Percentiles rank a stretch among this genome's conserved stretches.
phyloP scores from a whole-genome alignment of 2,113 vertebrate genomes.

The Zingel zingel region DNA sequence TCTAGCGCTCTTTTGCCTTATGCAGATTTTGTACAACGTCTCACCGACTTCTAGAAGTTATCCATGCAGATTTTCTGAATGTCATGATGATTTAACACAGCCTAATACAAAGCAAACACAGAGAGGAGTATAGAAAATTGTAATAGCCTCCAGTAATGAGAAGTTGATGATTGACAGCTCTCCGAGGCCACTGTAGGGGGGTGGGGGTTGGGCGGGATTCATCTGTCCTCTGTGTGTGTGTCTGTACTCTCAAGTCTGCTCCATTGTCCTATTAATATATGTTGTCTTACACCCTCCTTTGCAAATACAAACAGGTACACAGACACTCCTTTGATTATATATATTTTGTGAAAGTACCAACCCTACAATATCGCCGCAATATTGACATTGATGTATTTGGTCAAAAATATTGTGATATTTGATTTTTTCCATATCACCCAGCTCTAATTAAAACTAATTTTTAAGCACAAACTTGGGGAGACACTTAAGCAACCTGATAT shows the following conservation, averaged over 20 bases:
- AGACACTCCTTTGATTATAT: constrained; percentile 36
- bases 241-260: constrained; percentile 34
- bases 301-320: constrained; percentile 20
- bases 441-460: neutral
- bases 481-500: neutral
- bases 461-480: neutral
- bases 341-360: no score
- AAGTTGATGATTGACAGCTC: constrained; percentile 63
- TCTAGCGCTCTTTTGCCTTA: constrained; percentile 15
- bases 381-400: no score
- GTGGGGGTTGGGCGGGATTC: neutral
- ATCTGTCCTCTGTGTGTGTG: constrained; percentile 41
- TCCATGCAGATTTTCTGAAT: constrained; percentile 41
- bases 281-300: constrained; percentile 52
- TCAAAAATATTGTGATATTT: no score
- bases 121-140: constrained; percentile 24
- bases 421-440: no score
- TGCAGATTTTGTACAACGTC: constrained; percentile 22
- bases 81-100: constrained; percentile 26
- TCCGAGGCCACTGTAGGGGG: neutral
- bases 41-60: constrained; percentile 28
- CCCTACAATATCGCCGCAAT: no score
- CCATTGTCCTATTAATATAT: constrained; percentile 75
- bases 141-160: constrained; percentile 39
- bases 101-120: constrained; percentile 24